Evolutionary conservation across 2,797 vertebrate genomes (phyloP).

Genomic region (Eulemur mongoz): DNA sequence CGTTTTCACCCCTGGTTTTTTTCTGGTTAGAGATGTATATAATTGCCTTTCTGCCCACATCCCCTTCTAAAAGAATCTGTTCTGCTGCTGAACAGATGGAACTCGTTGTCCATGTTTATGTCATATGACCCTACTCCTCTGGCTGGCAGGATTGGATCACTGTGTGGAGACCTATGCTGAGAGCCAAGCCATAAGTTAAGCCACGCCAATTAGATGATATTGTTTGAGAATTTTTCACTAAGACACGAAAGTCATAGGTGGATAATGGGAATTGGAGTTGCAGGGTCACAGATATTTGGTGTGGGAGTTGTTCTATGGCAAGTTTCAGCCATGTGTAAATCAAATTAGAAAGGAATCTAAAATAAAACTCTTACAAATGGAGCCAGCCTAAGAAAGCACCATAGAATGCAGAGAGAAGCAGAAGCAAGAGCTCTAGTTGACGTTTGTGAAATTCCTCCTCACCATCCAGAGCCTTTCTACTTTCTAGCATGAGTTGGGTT

Average conservation of each 20-base stretch:
- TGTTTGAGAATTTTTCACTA: not conserved
- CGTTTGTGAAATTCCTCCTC: not conserved
- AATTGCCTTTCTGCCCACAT: slow-evolving; percentile 42
- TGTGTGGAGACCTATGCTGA: not conserved
- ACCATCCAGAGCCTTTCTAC: not conserved
- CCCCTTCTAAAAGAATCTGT: slow-evolving; percentile 54
- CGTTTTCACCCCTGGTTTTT: slow-evolving; percentile 21
- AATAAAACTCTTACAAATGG: not conserved
- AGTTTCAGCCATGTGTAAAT: not conserved
- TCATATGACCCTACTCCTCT: not conserved
- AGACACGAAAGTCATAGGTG: not conserved
- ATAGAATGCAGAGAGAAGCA: not conserved
- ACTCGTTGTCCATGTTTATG: not conserved
- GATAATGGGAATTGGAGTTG: not conserved
- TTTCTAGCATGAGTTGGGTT: not conserved
- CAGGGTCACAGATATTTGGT: not conserved
- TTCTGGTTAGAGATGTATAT: slow-evolving; percentile 37
- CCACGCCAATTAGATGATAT: not conserved
- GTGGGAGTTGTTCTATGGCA: not conserved
- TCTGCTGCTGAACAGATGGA: slow-evolving; percentile 32
- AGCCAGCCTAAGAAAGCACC: not conserved
- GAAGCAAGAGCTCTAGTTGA: not conserved
- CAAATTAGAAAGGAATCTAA: not conserved
- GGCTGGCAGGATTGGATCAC: not conserved
- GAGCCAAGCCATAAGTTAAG: not conserved